Evolutionary conservation across 37 sponge, comb jelly and placozoan genomes (phyloP).

Genomic region (Mnemiopsis leidyi): DNA sequence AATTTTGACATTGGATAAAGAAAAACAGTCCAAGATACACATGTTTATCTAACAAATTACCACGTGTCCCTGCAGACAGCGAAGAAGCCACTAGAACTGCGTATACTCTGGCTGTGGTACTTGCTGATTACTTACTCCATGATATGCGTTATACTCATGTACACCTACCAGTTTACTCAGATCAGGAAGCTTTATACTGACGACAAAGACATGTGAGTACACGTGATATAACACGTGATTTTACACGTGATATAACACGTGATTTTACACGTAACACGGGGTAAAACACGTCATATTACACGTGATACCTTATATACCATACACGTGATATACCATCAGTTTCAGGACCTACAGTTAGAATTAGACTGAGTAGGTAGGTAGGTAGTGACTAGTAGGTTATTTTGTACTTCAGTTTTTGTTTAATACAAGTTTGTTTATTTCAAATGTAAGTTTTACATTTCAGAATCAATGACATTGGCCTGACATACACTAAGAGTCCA

Average conservation of each 20-base stretch:
- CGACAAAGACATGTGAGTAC: slow-evolving; percentile 35
- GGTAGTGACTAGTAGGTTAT: background rate
- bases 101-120: slow-evolving; percentile 32
- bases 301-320: no score
- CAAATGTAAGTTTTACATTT: no score
- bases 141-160: slow-evolving; percentile 22
- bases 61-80: background rate
- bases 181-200: slow-evolving; percentile 28
- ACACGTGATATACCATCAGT: no score
- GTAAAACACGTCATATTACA: no score
- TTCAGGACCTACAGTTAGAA: no score
- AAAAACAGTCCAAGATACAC: no score
- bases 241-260: no score
- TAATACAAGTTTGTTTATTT: background rate
- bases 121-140: slow-evolving; percentile 15
- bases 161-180: slow-evolving; percentile 32
- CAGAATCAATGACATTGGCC: background rate
- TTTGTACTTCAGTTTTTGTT: background rate
- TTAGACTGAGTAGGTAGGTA: no score
- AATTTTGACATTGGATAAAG: no score
- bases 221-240: background rate
- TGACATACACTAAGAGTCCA: background rate
- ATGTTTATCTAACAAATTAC: no score
- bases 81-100: slow-evolving; percentile 4
- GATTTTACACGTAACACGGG: no score